Percentiles rank a stretch among this genome's conserved stretches.
phyloP scores from a whole-genome alignment of 2,113 vertebrate genomes.

The Podarcis muralis region DNA sequence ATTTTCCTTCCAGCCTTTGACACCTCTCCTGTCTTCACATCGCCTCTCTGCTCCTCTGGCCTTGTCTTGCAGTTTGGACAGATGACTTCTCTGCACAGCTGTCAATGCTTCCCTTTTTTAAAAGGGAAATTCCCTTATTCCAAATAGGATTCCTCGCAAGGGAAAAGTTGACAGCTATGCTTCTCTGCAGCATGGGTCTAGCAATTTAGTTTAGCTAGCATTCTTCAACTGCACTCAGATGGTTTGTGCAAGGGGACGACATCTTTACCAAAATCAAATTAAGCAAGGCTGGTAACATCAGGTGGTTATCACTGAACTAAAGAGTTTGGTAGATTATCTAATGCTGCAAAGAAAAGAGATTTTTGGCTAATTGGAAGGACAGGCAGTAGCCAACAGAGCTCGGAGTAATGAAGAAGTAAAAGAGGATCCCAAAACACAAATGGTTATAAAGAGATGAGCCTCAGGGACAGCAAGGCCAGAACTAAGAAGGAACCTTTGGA shows the following conservation, averaged over 20 bases:
- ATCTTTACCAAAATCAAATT: constrained; percentile 16
- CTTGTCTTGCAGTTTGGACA: constrained; percentile 26
- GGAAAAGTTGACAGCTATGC: not conserved
- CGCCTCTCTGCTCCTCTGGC: not conserved
- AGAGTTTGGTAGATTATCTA: constrained; percentile 2
- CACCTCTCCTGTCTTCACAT: constrained; percentile 8
- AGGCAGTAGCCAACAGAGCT: constrained; percentile 17
- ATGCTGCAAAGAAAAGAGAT: constrained; percentile 41
- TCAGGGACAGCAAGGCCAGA: not conserved
- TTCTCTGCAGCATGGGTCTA: not conserved
- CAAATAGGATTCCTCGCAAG: too few relatives aligned
- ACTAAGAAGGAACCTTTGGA: not conserved
- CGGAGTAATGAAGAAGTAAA: not conserved
- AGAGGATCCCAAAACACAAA: constrained; percentile 20
- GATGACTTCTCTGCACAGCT: not conserved
- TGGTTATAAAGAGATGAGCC: constrained; percentile 26
- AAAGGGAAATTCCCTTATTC: too few relatives aligned
- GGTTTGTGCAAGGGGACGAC: constrained; percentile 4
- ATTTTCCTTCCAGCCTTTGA: constrained; percentile 17
- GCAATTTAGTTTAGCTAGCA: not conserved
- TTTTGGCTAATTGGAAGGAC: constrained; percentile 36
- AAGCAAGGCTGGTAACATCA: constrained; percentile 11
- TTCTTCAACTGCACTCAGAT: constrained; percentile 13
- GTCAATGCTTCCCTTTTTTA: too few relatives aligned
- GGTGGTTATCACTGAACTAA: constrained; percentile 23